Conservation (phyloP, 2,797 vertebrate genomes). For the Otolemur crassicaudatus region DNA sequence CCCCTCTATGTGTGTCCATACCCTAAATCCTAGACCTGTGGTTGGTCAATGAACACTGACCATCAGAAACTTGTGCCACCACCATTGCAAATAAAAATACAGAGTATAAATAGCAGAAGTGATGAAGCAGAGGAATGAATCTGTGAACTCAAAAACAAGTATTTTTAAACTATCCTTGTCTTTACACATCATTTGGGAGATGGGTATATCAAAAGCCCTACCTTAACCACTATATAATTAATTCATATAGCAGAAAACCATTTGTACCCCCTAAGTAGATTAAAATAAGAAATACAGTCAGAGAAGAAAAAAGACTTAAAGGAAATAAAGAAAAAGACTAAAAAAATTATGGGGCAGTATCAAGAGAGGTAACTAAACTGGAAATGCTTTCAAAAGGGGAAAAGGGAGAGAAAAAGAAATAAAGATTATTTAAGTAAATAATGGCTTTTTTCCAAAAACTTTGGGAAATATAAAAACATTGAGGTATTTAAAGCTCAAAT, state of each 20-base stretch:
- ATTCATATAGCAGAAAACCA: no score
- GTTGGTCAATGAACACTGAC: background rate
- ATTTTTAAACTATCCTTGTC: background rate
- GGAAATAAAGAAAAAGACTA: background rate
- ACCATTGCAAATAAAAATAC: background rate
- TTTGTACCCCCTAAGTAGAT: no score
- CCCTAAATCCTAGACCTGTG: background rate
- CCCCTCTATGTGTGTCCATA: background rate
- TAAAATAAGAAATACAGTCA: no score
- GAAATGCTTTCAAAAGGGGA: background rate
- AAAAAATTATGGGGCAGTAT: background rate
- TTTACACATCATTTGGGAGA: no score
- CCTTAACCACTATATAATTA: no score
- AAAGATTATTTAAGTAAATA: no score
- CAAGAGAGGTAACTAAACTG: background rate
- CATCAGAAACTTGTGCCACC: background rate
- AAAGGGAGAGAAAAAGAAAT: background rate
- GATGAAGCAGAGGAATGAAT: background rate
- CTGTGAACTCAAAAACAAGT: background rate
- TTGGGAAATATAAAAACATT: background rate
- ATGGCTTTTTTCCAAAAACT: background rate
- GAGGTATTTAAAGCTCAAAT: background rate
- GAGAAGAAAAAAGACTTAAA: background rate
- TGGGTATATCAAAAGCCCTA: no score
- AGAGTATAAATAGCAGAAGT: background rate